Base-by-base conservation (phyloP, 2,797 vertebrate genomes). In the Philypnodon macrostomus region DNA sequence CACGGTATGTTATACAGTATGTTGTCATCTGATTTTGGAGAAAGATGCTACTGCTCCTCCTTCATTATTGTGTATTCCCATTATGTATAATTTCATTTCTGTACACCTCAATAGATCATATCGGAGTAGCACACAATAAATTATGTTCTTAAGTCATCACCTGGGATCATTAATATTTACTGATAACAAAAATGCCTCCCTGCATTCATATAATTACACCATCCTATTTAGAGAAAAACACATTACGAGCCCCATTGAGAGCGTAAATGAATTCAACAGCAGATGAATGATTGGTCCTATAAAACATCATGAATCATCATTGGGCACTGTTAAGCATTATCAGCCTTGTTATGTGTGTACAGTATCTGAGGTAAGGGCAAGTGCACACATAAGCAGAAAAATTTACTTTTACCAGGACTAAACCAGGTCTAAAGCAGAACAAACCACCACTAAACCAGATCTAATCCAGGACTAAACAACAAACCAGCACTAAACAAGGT, bases 201-300 rank as follows among this genome's bases (percentile, higher is more conserved):
- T 78, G 11, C 13, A 73, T 79, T 77, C 75, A 60, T 73, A 79
- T 83, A 78, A 84, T 67, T 63, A 45, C 52, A 48, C 31, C 39
- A 63, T 77, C 26, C 11, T 52, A 47, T 47, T 70, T 31, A 73
- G 54, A 44, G 32, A 55, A 77, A 79, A 82, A 64, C 54, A 69
- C 63, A 84, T 84, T 61, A 70, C 52, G 52, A 62, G 62, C 51
- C 40, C 53, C 52, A 55, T 62, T 69, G 58, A 63, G 37, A 63
- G 56, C 46, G 23, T 44, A 58, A 80, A 84, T 81, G 63, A 74
- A 68, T 62, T 47, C 60, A 41, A n/a, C 55, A 46, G 41, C 36
- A 56, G 46, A 63, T 61, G 54, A 70, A 74, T 47, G 45, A 35
- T 35, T 67, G 58, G 29, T 39, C 4, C 35, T 50, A 57, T 51